A percentile compares a stretch with the other conserved stretches of the same genome.
Conservation (phyloP, 2,797 vertebrate species). For the Lates japonicus region DNA sequence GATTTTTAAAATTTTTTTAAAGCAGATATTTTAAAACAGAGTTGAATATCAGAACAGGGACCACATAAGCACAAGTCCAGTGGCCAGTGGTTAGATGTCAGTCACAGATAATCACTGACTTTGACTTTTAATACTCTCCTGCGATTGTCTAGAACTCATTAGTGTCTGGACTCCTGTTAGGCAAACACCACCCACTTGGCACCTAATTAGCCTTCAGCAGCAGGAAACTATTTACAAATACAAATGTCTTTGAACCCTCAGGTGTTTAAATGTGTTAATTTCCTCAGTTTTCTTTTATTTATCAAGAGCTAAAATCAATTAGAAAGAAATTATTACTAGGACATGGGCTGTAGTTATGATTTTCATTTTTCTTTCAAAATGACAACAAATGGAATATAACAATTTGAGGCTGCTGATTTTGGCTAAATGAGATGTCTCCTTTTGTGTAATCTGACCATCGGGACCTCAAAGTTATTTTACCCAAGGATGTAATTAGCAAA, state of each 20-base stretch:
- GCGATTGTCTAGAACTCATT: slow-evolving; percentile 21
- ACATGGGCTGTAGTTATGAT: neutral
- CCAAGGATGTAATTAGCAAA: neutral
- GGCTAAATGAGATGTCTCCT: neutral
- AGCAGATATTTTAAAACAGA: slow-evolving; percentile 22
- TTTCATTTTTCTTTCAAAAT: neutral
- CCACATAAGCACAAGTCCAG: neutral
- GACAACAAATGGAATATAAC: no score
- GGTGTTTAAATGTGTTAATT: slow-evolving; percentile 30
- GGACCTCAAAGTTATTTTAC: neutral
- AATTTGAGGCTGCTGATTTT: neutral
- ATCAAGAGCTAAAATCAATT: slow-evolving; percentile 34
- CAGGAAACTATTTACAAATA: slow-evolving; percentile 37
- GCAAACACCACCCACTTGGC: slow-evolving; percentile 39
- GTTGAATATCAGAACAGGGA: slow-evolving; percentile 26
- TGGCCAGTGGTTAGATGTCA: slow-evolving; percentile 24
- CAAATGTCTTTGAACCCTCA: slow-evolving; percentile 11
- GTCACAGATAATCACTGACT: slow-evolving; percentile 21
- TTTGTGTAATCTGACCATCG: neutral
- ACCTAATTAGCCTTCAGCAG: slow-evolving; percentile 46
- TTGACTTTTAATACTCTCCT: slow-evolving; percentile 22
- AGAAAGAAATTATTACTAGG: slow-evolving; percentile 3
- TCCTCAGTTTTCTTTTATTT: slow-evolving; percentile 14
- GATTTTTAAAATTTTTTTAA: slow-evolving; percentile 16
- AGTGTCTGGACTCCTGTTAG: slow-evolving; percentile 26